Evolutionary conservation across 2,888 invertebrate genomes (phyloP).

Genomic region (Herminia tarsipennalis): DNA sequence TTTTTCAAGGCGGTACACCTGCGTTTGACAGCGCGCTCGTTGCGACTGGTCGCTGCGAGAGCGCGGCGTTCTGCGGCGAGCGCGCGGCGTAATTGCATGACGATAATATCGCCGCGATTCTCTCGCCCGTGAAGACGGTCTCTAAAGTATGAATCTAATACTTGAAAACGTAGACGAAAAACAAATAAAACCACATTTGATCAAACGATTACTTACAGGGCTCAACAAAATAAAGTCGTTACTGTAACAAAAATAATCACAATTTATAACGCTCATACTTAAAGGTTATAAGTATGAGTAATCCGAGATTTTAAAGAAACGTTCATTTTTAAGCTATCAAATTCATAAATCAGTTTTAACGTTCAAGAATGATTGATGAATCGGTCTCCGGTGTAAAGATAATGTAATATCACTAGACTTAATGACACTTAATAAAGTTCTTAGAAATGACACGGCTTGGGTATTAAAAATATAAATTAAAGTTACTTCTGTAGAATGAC

Average conservation of each 20-base stretch:
- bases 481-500: background rate
- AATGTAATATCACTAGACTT: slow-evolving; percentile 30
- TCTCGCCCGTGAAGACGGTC: too few relatives aligned
- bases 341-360: slow-evolving; percentile 41
- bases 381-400: slow-evolving; percentile 31
- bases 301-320: slow-evolving; percentile 30
- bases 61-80: too few relatives aligned
- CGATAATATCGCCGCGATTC: too few relatives aligned
- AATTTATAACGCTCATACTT: slow-evolving; percentile 19
- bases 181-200: too few relatives aligned
- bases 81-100: too few relatives aligned
- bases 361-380: slow-evolving; percentile 37
- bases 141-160: too few relatives aligned
- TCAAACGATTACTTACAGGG: too few relatives aligned
- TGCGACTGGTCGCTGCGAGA: too few relatives aligned
- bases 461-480: background rate
- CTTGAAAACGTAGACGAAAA: too few relatives aligned
- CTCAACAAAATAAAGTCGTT: slow-evolving; percentile 23
- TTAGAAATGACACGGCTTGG: slow-evolving; percentile 27
- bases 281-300: slow-evolving; percentile 33
- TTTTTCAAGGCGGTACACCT: too few relatives aligned
- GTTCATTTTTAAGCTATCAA: slow-evolving; percentile 36
- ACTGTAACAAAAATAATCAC: slow-evolving; percentile 23
- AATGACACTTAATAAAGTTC: slow-evolving; percentile 31
- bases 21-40: too few relatives aligned